A percentile compares a stretch with the other conserved stretches of the same genome.
phyloP scores from a whole-genome alignment of 2,888 invertebrate genomes.

The Tipula vernalis region DNA sequence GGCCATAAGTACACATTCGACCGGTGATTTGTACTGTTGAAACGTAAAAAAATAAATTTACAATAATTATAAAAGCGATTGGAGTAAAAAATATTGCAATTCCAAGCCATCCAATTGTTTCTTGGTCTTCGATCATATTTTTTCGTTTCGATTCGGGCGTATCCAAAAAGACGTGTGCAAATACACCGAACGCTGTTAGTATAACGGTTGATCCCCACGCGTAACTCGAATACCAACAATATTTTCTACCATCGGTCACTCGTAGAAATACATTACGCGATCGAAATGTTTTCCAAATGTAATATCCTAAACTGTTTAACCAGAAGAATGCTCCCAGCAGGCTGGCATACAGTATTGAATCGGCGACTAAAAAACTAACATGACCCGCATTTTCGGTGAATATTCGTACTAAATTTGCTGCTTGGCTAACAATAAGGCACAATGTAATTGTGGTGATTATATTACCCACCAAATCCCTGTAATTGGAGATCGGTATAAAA shows the following conservation, averaged over 20 bases:
- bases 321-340: slow-evolving; percentile 73
- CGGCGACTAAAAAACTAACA: slow-evolving; percentile 66
- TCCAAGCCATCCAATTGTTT: slow-evolving; percentile 67
- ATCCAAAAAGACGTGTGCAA: slow-evolving; percentile 69
- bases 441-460: slow-evolving; percentile 70
- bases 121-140: slow-evolving; percentile 46
- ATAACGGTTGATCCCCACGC: slow-evolving; percentile 62
- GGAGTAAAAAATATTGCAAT: slow-evolving; percentile 74
- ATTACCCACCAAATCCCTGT: slow-evolving; percentile 63
- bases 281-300: slow-evolving; percentile 80
- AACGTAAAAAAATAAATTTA: slow-evolving; percentile 67
- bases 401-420: slow-evolving; percentile 63
- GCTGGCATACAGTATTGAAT: slow-evolving; percentile 63
- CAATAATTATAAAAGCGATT: slow-evolving; percentile 63
- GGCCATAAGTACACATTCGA: slow-evolving; percentile 68
- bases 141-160: slow-evolving; percentile 45
- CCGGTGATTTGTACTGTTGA: slow-evolving; percentile 69
- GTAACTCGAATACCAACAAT: slow-evolving; percentile 74
- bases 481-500: background rate
- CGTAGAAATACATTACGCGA: slow-evolving; percentile 73
- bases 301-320: slow-evolving; percentile 75
- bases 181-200: slow-evolving; percentile 62
- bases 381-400: slow-evolving; percentile 71
- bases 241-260: slow-evolving; percentile 74
- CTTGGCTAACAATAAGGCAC: slow-evolving; percentile 64